phyloP scores from a whole-genome alignment of 2,888 invertebrate genomes.

The Rhagonycha fulva region DNA sequence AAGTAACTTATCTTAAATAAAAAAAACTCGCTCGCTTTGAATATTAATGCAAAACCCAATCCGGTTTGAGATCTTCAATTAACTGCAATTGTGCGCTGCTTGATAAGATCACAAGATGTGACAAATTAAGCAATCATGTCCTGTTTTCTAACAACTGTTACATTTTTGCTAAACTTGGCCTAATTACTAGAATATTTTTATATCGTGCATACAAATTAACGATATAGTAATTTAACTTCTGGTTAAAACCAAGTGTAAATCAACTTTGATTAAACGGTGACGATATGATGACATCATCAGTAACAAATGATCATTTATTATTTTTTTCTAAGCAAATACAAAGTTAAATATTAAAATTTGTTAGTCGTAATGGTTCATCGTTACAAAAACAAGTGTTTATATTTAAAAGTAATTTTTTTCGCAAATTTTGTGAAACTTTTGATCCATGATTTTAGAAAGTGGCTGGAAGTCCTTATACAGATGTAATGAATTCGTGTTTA shows the following conservation, averaged over 20 bases:
- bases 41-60: not conserved
- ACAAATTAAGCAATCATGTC: not conserved
- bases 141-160: not conserved
- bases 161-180: not conserved
- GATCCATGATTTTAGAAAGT: not conserved
- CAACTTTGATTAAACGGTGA: constrained; percentile 3
- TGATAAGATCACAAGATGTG: not conserved
- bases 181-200: not conserved
- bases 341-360: not conserved
- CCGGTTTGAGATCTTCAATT: not conserved
- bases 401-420: not conserved
- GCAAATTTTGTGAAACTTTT: not conserved
- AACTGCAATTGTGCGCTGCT: not conserved
- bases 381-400: not conserved
- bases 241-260: not conserved
- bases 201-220: not conserved
- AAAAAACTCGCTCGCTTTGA: not conserved
- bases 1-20: not conserved
- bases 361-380: not conserved
- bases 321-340: constrained; percentile 2
- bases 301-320: constrained; percentile 7
- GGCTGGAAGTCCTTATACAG: not conserved
- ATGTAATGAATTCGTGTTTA: not conserved
- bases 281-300: not conserved
- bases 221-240: not conserved